phyloP scores from a whole-genome alignment of 2,113 vertebrate genomes.

The Myotis yumanensis region DNA sequence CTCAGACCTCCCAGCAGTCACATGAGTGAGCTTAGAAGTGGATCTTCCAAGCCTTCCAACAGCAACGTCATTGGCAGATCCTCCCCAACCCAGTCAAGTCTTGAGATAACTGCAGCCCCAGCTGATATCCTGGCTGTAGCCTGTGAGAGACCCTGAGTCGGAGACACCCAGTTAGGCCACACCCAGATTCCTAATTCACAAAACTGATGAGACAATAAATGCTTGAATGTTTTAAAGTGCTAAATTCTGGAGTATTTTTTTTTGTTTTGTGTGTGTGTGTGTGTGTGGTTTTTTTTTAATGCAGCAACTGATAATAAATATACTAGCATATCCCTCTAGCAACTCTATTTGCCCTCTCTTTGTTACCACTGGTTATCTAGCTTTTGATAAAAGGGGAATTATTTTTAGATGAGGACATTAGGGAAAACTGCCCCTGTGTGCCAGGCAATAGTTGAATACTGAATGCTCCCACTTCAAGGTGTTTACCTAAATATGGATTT shows the following conservation, averaged over 20 bases:
- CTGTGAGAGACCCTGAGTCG: neutral
- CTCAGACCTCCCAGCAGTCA: neutral
- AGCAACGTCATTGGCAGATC: neutral
- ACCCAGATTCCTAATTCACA: neutral
- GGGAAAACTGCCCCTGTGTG: neutral
- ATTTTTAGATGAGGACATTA: constrained; percentile 27
- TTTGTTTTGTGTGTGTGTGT: no score
- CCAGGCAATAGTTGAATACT: neutral
- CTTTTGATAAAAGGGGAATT: constrained; percentile 10
- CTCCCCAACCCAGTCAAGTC: neutral
- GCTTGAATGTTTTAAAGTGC: neutral
- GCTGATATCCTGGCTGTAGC: neutral
- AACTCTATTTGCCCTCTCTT: neutral
- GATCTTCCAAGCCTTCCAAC: neutral
- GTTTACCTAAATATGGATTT: neutral
- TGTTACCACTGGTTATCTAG: neutral
- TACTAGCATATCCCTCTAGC: neutral
- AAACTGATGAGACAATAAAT: neutral
- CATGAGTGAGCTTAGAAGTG: neutral
- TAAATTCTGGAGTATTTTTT: neutral
- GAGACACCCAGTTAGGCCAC: neutral
- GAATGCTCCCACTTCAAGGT: neutral
- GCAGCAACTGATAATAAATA: neutral
- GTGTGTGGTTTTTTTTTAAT: neutral
- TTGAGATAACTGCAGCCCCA: neutral